Evolutionary conservation across 2,888 invertebrate genomes (phyloP).

Genomic region (Petrolisthes cinctipes): DNA sequence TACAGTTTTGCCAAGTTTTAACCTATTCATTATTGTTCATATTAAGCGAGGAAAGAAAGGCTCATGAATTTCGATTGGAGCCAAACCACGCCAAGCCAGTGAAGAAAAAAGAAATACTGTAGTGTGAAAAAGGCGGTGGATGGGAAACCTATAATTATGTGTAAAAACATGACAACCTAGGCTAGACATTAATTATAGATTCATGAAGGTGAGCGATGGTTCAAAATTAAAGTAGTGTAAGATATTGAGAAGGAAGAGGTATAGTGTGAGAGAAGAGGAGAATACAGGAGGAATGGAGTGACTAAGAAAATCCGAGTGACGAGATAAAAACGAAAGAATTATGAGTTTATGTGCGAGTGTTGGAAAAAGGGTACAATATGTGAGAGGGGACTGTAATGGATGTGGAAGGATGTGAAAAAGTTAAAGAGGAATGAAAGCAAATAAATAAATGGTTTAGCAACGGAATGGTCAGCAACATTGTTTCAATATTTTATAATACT

Average conservation of each 20-base stretch:
- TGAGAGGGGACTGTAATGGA: background rate
- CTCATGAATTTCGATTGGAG: too few relatives aligned
- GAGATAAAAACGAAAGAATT: background rate
- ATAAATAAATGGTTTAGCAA: background rate
- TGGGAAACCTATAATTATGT: background rate
- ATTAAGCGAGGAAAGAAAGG: too few relatives aligned
- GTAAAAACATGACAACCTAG: background rate
- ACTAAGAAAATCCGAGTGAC: background rate
- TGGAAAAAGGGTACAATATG: background rate
- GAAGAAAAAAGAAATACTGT: too few relatives aligned
- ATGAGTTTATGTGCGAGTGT: slow-evolving; percentile 7
- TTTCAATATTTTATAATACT: too few relatives aligned
- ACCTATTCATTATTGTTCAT: too few relatives aligned
- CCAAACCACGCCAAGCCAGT: too few relatives aligned
- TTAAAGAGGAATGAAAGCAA: background rate
- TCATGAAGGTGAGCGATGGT: background rate
- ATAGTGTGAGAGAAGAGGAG: background rate
- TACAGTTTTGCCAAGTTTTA: too few relatives aligned
- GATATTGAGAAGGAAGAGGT: background rate
- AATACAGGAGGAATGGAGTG: background rate
- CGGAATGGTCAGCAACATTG: background rate
- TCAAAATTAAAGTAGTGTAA: background rate
- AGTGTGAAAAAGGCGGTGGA: background rate
- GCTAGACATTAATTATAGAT: too few relatives aligned
- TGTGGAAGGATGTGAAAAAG: background rate